Base-by-base conservation (phyloP, 2,113 vertebrate species). In the Haemorhous mexicanus region DNA sequence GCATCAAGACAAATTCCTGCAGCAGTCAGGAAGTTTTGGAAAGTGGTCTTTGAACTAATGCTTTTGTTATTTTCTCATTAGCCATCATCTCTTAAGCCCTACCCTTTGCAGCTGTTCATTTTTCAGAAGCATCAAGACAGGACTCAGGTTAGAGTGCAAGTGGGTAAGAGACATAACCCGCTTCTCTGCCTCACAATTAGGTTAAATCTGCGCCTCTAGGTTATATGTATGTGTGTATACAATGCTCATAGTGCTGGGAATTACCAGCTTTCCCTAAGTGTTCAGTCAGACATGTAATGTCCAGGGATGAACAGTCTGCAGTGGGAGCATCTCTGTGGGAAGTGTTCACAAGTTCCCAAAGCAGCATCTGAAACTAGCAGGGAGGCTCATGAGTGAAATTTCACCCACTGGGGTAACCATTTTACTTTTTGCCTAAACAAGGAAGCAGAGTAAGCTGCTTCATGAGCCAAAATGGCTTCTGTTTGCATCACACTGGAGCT, bases 341-440 rank as follows among this genome's bases (percentile, higher is more conserved):
- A 85, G 11, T 3, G 39, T 16, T 49, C 6, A 8, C 2, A 15
- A 53, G 27, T 39, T 80, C 52, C 43, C 59, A 62, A 67, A 72
- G 44, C 74, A 74, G 69, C 20, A 55, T 7, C 6, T 73, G 32
- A 64, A 88, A 64, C 17, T 37, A 73, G 44, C 3, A 69, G 39
- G 9, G 52, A 62, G 22, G 32, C 7, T 68, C 1, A 1, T 0
- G 0, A 77, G 19, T 44, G 46, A 50, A 19, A 67, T 72, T 53
- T 53, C 73, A 59, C 32, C 16, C 13, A 17, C n/a, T 24, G 18
- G 32, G 30, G n/a, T 27, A 56, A 28, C 19, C 1, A 4, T 64
- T 58, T 49, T 69, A 43, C 15, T 47, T 90, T 62, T 58, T 77
- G 22, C 30, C 41, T 59, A 27, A 84, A 49, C 9, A 58, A 49